phyloP scores from a whole-genome alignment of 2,797 vertebrate species.

The Peromyscus eremicus region DNA sequence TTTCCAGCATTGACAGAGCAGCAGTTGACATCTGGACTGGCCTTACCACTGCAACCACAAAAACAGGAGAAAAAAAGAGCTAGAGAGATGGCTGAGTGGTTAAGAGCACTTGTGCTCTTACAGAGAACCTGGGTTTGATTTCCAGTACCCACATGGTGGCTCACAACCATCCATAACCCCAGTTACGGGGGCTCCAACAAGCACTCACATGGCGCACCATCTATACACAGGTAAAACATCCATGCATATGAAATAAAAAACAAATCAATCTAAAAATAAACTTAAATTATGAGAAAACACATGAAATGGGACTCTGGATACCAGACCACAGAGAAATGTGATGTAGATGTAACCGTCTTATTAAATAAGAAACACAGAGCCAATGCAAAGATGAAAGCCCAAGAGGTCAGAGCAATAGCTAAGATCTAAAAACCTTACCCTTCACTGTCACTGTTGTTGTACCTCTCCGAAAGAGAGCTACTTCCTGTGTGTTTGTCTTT shows the following conservation, averaged over 20 bases:
- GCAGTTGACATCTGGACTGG: background rate
- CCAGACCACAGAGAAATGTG: background rate
- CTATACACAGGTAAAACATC: background rate
- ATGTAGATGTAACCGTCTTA: too few species aligned
- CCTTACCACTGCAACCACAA: background rate
- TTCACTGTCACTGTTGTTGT: too few species aligned
- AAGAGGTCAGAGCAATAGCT: too few species aligned
- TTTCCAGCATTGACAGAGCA: background rate
- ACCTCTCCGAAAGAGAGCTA: too few species aligned
- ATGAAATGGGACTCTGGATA: background rate
- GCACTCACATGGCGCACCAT: rapidly evolving
- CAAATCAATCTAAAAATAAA: too few species aligned
- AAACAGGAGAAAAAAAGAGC: background rate
- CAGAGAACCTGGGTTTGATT: too few species aligned
- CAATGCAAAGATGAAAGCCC: too few species aligned
- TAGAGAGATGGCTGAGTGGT: background rate
- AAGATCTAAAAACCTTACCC: too few species aligned
- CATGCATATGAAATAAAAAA: background rate
- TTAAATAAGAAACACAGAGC: too few species aligned
- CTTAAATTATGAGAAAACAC: background rate
- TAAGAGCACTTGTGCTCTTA: background rate
- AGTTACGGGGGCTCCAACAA: background rate
- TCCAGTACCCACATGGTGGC: background rate
- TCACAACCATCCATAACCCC: background rate
- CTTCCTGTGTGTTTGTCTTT: too few species aligned